Percentiles rank a stretch among this genome's conserved stretches.
These are phyloP conservation scores for Parauchenoglanis ngamensis DNA, from an alignment of 2,797 vertebrate species.

Conservation along the genomic window DNA sequence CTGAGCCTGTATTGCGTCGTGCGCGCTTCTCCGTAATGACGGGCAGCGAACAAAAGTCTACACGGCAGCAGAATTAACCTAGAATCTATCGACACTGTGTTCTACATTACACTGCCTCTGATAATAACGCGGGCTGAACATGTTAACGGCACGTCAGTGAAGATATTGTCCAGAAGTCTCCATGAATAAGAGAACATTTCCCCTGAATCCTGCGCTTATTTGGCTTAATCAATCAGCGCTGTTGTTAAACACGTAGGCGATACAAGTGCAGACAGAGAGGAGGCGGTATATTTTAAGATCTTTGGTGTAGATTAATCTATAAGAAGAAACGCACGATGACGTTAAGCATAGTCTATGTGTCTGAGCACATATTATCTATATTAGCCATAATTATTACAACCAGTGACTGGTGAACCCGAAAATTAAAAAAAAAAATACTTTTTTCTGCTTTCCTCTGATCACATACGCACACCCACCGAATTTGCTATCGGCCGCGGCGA, in stretches of 20 bases:
- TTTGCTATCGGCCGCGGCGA: constrained; percentile 58
- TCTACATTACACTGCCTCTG: too few relatives aligned
- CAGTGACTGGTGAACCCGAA: too few relatives aligned
- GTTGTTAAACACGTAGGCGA: neutral
- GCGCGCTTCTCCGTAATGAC: neutral
- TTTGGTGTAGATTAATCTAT: neutral
- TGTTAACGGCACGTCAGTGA: neutral
- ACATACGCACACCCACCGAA: constrained; percentile 61
- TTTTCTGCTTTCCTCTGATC: neutral
- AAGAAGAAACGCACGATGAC: neutral
- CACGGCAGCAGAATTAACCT: neutral
- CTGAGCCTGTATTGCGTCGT: neutral
- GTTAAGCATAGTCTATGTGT: accelerated
- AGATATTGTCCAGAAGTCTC: neutral
- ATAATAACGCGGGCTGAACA: neutral
- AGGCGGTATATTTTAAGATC: too few relatives aligned
- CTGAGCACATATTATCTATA: neutral
- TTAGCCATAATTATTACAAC: neutral
- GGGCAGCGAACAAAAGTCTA: neutral
- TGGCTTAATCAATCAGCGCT: neutral
- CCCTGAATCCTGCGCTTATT: neutral
- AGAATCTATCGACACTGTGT: neutral
- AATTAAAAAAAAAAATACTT: neutral
- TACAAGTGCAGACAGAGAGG: too few relatives aligned
- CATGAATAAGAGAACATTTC: neutral